A percentile compares a stretch with the other conserved stretches of the same genome.
Evolutionary conservation across 1,140 invertebrate genomes (phyloP).

Genomic region (Drosophila sulfurigaster): DNA sequence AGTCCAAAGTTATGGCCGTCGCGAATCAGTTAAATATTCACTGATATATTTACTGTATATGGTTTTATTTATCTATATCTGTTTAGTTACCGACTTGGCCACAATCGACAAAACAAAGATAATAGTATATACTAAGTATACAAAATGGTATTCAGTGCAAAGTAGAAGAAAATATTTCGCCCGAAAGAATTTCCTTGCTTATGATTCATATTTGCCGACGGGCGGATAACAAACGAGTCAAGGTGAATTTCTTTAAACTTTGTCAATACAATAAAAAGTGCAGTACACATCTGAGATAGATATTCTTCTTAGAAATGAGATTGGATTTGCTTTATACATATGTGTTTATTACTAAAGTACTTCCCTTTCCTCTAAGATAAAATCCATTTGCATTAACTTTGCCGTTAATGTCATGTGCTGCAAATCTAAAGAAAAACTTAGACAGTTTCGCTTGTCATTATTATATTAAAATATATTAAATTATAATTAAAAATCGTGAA

Average conservation of each 20-base stretch:
- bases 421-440: too few species aligned
- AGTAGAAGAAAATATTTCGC: constrained; percentile 10
- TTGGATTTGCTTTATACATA: neutral
- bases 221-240: constrained; percentile 34
- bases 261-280: neutral
- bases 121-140: constrained; percentile 4
- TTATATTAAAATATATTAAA: too few species aligned
- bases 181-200: constrained; percentile 13
- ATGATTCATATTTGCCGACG: constrained; percentile 56
- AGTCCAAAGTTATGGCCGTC: constrained; percentile 24
- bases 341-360: too few species aligned
- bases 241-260: neutral
- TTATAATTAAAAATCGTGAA: too few species aligned
- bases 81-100: constrained; percentile 16
- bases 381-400: too few species aligned
- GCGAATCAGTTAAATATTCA: neutral
- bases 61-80: constrained; percentile 7
- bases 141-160: constrained; percentile 10
- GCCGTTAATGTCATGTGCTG: too few species aligned
- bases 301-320: neutral
- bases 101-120: constrained; percentile 29
- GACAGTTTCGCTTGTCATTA: too few species aligned
- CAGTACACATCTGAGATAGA: neutral
- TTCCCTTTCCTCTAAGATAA: too few species aligned
- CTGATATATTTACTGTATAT: neutral